phyloP scores from a whole-genome alignment of 2,113 vertebrate species.

The Cyanoliseus patagonus region DNA sequence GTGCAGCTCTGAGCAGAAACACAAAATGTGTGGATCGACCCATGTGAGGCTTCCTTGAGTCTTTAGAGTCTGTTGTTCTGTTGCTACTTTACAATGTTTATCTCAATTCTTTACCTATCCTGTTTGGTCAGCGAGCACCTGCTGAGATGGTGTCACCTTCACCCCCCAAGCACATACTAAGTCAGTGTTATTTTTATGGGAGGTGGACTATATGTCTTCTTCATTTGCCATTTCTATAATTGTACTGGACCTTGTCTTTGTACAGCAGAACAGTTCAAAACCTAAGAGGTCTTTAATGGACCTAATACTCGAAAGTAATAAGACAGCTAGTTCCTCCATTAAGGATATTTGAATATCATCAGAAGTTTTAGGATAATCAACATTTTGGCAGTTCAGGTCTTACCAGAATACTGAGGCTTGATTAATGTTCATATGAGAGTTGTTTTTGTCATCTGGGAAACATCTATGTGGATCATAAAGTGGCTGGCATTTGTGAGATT shows the following conservation, averaged over 20 bases:
- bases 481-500: background rate
- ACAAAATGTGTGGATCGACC: background rate
- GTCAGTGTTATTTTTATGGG: background rate
- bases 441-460: background rate
- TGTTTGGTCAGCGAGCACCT: background rate
- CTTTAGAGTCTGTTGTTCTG: background rate
- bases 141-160: background rate
- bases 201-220: background rate
- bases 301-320: background rate
- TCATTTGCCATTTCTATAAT: background rate
- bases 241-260: background rate
- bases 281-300: background rate
- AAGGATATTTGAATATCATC: background rate
- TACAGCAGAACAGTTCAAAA: background rate
- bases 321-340: background rate
- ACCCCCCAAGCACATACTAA: background rate
- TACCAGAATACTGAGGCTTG: background rate
- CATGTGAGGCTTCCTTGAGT: background rate
- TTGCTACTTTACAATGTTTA: background rate
- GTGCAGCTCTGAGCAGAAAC: background rate
- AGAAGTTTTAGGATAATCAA: background rate
- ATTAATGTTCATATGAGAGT: background rate
- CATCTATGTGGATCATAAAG: background rate
- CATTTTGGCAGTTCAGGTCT: background rate
- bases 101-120: background rate